phyloP scores from a whole-genome alignment of 37 sponge, comb jelly and placozoan species.

The Halichondria panicea region DNA sequence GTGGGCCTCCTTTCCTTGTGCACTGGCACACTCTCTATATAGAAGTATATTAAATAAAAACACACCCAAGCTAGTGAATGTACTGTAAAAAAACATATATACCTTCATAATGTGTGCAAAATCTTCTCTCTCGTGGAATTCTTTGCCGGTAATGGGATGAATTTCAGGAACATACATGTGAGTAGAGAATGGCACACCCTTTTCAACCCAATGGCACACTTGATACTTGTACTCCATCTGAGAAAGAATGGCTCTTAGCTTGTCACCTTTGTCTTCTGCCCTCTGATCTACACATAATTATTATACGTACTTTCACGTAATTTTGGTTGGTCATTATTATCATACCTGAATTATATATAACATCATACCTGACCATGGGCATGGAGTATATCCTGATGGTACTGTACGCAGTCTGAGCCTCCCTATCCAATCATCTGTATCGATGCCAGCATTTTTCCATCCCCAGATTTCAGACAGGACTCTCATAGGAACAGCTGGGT shows the following conservation, averaged over 20 bases:
- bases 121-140: not conserved
- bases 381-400: slow-evolving; percentile 22
- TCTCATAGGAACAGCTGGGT: slow-evolving; percentile 1
- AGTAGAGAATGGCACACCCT: not conserved
- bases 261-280: not conserved
- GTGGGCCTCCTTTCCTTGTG: slow-evolving; percentile 4
- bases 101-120: not conserved
- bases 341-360: not conserved
- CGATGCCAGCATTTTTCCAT: slow-evolving; percentile 1
- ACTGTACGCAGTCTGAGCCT: slow-evolving; percentile 14
- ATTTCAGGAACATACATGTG: not conserved
- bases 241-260: not conserved
- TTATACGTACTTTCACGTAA: not conserved
- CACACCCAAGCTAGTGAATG: not conserved
- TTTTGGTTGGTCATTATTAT: not conserved
- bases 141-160: not conserved
- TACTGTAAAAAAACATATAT: not conserved
- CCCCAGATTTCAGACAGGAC: not conserved
- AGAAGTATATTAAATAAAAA: not conserved
- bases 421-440: not conserved
- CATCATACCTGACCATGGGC: slow-evolving; percentile 14
- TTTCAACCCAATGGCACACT: not conserved
- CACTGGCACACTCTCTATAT: slow-evolving; percentile 8
- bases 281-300: not conserved
- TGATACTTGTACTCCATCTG: not conserved